These are phyloP conservation scores for Drosophila virilis DNA, from an alignment of 1,140 invertebrate species.

Conservation along the genomic window DNA sequence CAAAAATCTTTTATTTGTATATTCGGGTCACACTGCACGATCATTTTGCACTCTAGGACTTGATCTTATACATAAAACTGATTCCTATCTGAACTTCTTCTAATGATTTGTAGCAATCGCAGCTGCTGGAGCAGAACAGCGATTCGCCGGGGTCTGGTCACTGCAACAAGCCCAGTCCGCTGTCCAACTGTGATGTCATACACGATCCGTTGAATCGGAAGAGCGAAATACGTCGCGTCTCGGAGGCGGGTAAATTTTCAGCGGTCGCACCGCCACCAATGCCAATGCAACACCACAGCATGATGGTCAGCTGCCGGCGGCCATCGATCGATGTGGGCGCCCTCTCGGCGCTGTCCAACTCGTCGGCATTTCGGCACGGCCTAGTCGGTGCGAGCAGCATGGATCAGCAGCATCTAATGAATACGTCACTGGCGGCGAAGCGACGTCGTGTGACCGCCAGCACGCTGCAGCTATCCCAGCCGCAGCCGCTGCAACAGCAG, in stretches of 20 bases:
- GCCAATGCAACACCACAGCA: constrained; percentile 37
- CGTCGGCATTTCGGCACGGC: constrained; percentile 67
- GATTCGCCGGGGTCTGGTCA: constrained; percentile 34
- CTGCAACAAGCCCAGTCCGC: constrained; percentile 55
- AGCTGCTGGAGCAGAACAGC: constrained; percentile 45
- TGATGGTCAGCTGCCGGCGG: constrained; percentile 74
- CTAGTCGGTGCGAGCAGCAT: constrained; percentile 62
- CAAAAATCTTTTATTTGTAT: too few relatives aligned
- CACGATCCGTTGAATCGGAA: constrained; percentile 80
- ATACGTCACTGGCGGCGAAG: constrained; percentile 68
- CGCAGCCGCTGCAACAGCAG: constrained; percentile 27
- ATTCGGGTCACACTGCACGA: background rate
- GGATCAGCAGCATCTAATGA: constrained; percentile 66
- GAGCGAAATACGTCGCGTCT: constrained; percentile 74
- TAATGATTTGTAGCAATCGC: constrained; percentile 29
- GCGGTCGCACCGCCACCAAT: constrained; percentile 53
- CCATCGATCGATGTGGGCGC: constrained; percentile 82
- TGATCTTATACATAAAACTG: background rate
- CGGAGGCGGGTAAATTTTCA: constrained; percentile 64
- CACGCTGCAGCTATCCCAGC: constrained; percentile 29
- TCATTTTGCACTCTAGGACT: background rate
- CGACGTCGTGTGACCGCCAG: constrained; percentile 48
- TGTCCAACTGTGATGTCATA: constrained; percentile 84
- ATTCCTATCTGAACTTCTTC: background rate
- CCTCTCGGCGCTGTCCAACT: constrained; percentile 61